Conservation (phyloP, 1,140 invertebrate genomes). For the Cydia amplana region DNA sequence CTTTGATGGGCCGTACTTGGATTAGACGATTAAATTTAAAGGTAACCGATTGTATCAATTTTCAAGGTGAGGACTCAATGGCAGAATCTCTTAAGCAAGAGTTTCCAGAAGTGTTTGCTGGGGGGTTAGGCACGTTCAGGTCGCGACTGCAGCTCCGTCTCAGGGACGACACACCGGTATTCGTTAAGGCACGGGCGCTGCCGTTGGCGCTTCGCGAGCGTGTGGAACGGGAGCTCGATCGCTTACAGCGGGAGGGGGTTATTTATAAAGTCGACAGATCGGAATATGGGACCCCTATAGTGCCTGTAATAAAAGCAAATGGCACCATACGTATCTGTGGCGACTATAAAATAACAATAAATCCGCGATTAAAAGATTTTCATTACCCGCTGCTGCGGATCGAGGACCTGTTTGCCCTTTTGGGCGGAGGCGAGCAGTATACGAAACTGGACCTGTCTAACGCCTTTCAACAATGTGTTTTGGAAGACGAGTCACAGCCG, state of each 20-base stretch:
- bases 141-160: slow-evolving; percentile 25
- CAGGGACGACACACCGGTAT: slow-evolving; percentile 29
- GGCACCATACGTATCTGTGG: neutral
- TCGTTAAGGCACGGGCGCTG: neutral
- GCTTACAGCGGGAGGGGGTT: neutral
- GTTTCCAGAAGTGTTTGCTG: slow-evolving; percentile 41
- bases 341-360: neutral
- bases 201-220: slow-evolving; percentile 18
- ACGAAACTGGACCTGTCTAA: no score
- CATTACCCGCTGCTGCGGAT: no score
- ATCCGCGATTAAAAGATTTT: no score
- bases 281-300: slow-evolving; percentile 23
- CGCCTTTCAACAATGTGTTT: no score
- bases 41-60: slow-evolving; percentile 40
- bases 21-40: slow-evolving; percentile 33
- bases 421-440: no score
- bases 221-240: slow-evolving; percentile 3
- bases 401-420: no score
- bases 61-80: slow-evolving; percentile 27
- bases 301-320: slow-evolving; percentile 4
- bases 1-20: slow-evolving; percentile 44
- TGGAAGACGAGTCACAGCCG: no score
- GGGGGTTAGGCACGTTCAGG: slow-evolving; percentile 36
- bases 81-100: slow-evolving; percentile 11
- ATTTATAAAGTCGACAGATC: slow-evolving; percentile 2